Evolutionary conservation across 1,140 invertebrate genomes (phyloP), one percentile per base, ranked within the genome.

Genomic region (Lepidurus packardi): DNA sequence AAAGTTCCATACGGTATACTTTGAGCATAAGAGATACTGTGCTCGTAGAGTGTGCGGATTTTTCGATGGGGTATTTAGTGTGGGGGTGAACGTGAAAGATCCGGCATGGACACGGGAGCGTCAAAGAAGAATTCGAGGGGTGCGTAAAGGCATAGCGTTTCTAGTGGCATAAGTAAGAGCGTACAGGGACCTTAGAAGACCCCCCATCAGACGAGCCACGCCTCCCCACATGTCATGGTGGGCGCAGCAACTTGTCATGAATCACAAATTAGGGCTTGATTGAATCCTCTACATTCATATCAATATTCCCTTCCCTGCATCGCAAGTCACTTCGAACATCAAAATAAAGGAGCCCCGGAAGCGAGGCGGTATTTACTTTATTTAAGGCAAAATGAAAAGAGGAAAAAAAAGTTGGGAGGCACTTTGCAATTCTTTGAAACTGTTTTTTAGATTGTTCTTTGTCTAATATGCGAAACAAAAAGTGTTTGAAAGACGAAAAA

Each of bases 201-300:
- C 53, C 53, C 53, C 53, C 53, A 65, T 65, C 53, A 65, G 53
- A 65, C 16, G 53, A 13, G 13, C 53, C 53, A 65, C 53, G 53
- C 53, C 53, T 65, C 53, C 53, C 53, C 53, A 65, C 53, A 65
- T 65, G 53, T 65, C 53, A 65, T n/a, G 53, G 13, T 65, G 53
- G 16, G 53, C 53, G 53, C 53, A 65, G 53, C 53, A 65, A 65
- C 53, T 65, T 65, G 53, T 65, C 53, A 65, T 65, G 53, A 65
- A 65, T 65, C 53, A 65, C 53, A 65, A 65, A 65, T 65, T 65
- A 65, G 53, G 53, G 53, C 53, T 65, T 65, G 53, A 65, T 65
- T 65, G 53, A 65, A 65, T 65, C 53, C 53, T 65, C 53, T 13
- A 65, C 53, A 65, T 65, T 65, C 53, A 65, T 65, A 13, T 65